phyloP scores from a whole-genome alignment of 1,140 invertebrate genomes.

The Pseudomyrmex concolor region DNA sequence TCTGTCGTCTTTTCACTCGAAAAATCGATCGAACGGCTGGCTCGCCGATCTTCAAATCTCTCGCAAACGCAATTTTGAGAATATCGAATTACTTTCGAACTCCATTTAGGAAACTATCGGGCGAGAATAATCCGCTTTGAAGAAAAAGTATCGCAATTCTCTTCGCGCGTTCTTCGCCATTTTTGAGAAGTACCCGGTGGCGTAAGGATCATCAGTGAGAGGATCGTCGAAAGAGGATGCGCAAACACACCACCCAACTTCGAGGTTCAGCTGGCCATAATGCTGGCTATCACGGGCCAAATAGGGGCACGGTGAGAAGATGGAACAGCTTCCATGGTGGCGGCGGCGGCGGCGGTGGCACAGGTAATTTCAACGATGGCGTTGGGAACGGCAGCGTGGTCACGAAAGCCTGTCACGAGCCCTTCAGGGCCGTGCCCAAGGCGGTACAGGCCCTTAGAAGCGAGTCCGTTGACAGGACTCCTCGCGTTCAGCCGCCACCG shows the following conservation, averaged over 20 bases:
- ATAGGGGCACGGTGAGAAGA: constrained; percentile 84
- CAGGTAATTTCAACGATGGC: constrained; percentile 73
- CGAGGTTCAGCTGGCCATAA: constrained; percentile 71
- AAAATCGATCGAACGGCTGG: constrained; percentile 28
- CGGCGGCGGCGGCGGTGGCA: constrained; percentile 57
- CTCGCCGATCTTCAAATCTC: constrained; percentile 2
- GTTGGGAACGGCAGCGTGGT: constrained; percentile 69
- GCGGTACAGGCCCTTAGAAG: constrained; percentile 82
- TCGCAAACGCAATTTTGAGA: background rate
- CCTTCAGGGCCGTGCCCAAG: constrained; percentile 80
- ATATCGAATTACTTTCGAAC: constrained; percentile 18
- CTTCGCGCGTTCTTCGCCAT: background rate
- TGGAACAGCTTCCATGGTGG: constrained; percentile 86
- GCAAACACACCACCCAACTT: constrained; percentile 82
- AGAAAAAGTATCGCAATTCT: constrained; percentile 1
- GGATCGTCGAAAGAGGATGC: constrained; percentile 72
- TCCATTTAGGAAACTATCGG: background rate
- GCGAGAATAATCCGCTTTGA: constrained; percentile 1
- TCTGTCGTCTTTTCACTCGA: background rate
- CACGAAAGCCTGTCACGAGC: constrained; percentile 74
- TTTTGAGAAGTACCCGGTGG: constrained; percentile 25
- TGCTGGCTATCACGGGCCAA: constrained; percentile 60
- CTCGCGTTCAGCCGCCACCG: constrained; percentile 79
- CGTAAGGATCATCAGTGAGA: constrained; percentile 53
- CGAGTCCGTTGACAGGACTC: constrained; percentile 82